Evolutionary conservation across 2,888 invertebrate genomes (phyloP).

Genomic region (Athripsodes cinereus): DNA sequence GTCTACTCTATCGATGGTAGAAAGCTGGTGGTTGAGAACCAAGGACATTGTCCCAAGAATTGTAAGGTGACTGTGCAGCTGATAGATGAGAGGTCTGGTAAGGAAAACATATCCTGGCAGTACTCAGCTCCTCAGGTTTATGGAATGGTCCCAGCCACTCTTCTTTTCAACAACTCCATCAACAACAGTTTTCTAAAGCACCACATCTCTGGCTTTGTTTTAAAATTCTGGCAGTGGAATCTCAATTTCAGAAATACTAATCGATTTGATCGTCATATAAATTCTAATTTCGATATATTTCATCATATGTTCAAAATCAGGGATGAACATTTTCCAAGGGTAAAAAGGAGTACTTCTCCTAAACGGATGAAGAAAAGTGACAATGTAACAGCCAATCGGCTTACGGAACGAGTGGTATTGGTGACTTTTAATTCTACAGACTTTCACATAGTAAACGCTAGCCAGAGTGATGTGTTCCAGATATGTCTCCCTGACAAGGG

Average conservation of each 20-base stretch:
- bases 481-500: slow-evolving; percentile 52
- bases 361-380: slow-evolving; percentile 34
- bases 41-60: slow-evolving; percentile 63
- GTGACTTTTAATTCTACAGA: slow-evolving; percentile 72
- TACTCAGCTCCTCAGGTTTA: slow-evolving; percentile 59
- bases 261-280: slow-evolving; percentile 23
- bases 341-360: slow-evolving; percentile 21
- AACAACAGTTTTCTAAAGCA: slow-evolving; percentile 38
- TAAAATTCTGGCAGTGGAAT: slow-evolving; percentile 81
- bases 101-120: slow-evolving; percentile 52
- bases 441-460: slow-evolving; percentile 70
- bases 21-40: slow-evolving; percentile 63
- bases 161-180: slow-evolving; percentile 52
- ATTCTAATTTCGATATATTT: slow-evolving; percentile 38
- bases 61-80: slow-evolving; percentile 58
- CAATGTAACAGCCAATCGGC: slow-evolving; percentile 50
- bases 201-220: slow-evolving; percentile 65
- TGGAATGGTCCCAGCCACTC: slow-evolving; percentile 66
- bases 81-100: slow-evolving; percentile 50
- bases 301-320: slow-evolving; percentile 33
- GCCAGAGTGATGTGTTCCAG: slow-evolving; percentile 71
- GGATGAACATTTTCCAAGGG: slow-evolving; percentile 10
- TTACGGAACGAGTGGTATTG: slow-evolving; percentile 68
- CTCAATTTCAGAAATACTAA: slow-evolving; percentile 35
- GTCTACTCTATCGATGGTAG: slow-evolving; percentile 56